Conservation (phyloP, 92 coral and sea anemone species). For the Bergia sp. region DNA sequence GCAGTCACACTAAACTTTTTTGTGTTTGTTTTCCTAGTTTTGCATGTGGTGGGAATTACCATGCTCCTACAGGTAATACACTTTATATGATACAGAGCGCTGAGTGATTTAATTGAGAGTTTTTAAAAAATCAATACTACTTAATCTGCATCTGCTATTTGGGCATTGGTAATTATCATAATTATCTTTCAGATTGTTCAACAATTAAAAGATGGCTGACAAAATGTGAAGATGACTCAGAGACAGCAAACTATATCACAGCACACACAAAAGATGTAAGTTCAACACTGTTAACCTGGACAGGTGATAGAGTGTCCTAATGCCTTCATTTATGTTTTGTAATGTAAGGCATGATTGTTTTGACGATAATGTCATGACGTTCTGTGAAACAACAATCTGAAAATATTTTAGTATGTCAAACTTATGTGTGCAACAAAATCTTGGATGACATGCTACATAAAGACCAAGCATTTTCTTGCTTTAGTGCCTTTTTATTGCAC, state of each 20-base stretch:
- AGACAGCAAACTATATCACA: conserved; percentile 96
- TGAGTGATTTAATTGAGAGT: neutral
- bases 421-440: too few relatives aligned
- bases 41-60: conserved; percentile 40
- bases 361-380: too few relatives aligned
- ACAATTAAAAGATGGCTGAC: conserved; percentile 89
- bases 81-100: neutral
- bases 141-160: neutral
- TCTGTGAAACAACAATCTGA: too few relatives aligned
- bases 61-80: conserved; percentile 39
- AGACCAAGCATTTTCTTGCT: too few relatives aligned
- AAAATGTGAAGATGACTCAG: conserved; percentile 97
- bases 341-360: neutral
- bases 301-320: too few relatives aligned
- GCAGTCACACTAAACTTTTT: neutral
- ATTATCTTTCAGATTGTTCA: conserved; percentile 65
- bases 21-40: conserved; percentile 5
- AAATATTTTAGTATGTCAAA: too few relatives aligned
- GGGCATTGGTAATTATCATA: neutral
- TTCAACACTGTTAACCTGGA: neutral
- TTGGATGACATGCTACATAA: too few relatives aligned
- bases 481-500: too few relatives aligned
- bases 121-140: neutral
- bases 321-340: neutral
- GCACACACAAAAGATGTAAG: conserved; percentile 98